These are phyloP conservation scores for Galemys pyrenaicus DNA, from an alignment of 2,113 vertebrate genomes.

Conservation along the genomic window DNA sequence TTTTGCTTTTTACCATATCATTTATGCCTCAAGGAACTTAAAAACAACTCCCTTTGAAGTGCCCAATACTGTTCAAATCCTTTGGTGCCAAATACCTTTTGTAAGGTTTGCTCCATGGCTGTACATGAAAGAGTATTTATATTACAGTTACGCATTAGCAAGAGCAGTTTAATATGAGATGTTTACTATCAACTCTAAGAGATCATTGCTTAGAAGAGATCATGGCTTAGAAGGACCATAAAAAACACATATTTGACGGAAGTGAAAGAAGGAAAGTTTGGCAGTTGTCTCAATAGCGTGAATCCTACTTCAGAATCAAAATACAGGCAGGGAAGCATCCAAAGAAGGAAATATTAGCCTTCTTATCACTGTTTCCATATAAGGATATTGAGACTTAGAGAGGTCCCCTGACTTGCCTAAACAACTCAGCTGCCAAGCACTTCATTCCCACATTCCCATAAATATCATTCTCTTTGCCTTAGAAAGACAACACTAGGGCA, in stretches of 20 bases:
- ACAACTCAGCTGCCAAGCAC: neutral
- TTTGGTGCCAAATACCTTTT: neutral
- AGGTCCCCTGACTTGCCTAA: neutral
- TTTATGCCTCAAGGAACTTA: neutral
- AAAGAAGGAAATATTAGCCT: neutral
- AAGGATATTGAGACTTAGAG: neutral
- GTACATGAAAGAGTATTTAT: neutral
- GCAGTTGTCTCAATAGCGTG: neutral
- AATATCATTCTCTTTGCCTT: neutral
- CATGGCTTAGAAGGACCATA: neutral
- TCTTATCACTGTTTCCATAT: neutral
- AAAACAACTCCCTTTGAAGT: neutral
- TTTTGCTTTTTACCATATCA: neutral
- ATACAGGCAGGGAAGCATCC: neutral
- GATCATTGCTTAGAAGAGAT: neutral
- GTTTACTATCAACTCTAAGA: neutral
- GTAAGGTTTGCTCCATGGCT: neutral
- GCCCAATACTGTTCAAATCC: neutral
- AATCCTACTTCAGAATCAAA: neutral
- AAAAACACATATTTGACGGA: neutral
- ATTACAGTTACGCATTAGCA: neutral
- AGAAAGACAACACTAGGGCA: neutral
- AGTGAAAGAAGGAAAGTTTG: neutral
- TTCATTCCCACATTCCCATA: neutral
- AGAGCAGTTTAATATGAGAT: neutral